Percentiles rank a stretch among this genome's conserved stretches.
These are phyloP conservation scores for Mohoua ochrocephala DNA, from an alignment of 2,113 vertebrate genomes.

Conservation along the genomic window DNA sequence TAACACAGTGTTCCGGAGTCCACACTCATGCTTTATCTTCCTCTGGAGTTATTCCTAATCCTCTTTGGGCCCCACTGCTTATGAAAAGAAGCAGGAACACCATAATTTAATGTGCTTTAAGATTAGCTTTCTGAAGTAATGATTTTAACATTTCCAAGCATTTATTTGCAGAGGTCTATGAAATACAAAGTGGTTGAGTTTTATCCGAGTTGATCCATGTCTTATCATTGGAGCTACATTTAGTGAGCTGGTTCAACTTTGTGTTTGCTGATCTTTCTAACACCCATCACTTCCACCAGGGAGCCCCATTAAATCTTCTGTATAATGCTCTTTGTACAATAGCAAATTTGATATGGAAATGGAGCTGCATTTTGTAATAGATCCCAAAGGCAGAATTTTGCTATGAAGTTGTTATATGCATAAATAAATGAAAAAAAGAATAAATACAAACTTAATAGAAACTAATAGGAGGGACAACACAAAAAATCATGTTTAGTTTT, in stretches of 20 bases:
- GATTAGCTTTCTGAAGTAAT: neutral
- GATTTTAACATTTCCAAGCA: neutral
- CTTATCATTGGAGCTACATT: neutral
- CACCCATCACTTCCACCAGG: neutral
- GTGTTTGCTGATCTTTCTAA: neutral
- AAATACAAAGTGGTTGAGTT: neutral
- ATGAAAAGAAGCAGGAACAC: neutral
- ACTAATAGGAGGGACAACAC: neutral
- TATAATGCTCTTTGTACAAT: neutral
- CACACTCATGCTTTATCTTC: neutral
- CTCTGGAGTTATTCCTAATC: neutral
- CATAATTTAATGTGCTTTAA: neutral
- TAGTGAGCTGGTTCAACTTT: neutral
- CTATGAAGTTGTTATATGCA: neutral
- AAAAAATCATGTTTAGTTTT: neutral
- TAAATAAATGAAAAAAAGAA: neutral
- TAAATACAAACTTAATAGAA: neutral
- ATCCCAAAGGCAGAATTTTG: neutral
- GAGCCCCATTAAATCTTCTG: neutral
- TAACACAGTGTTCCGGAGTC: neutral
- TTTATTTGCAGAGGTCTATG: neutral
- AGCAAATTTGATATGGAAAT: neutral
- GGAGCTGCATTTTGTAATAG: neutral
- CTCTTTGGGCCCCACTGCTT: neutral
- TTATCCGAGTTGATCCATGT: neutral